Base-by-base conservation (phyloP, 2,113 vertebrate species). In the Mustela nigripes region DNA sequence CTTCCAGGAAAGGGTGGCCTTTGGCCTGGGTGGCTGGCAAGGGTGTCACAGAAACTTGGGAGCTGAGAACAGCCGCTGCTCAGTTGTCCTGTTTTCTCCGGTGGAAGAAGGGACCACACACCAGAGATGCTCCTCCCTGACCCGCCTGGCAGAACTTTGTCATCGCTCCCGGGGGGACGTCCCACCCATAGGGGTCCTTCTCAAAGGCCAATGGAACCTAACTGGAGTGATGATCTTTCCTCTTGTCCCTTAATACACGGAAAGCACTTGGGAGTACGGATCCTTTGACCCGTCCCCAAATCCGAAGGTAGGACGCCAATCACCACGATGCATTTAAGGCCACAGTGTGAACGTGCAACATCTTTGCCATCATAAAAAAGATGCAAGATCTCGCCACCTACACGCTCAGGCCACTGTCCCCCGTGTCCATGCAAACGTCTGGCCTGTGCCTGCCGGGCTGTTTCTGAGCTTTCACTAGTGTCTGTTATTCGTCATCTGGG, bases 1-100 rank as follows among this genome's bases (percentile, higher is more conserved):
- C 81, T 93, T 88, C 69, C 89, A 94, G 95, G 84, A 95, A 96
- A 85, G 1, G 7, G 92, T 81, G 84, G 56, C 88, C 95, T 97
- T 74, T 96, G 86, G 73, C 94, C 89, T 93, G 84, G 92, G 65
- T 42, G 48, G 60, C 87, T 95, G 92, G 83, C 48, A 28, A 91
- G 91, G 67, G 60, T 67, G 91, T 80, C 86, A 33, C 0, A 24
- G 93, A 91, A 91, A 60, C n/a, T 74, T 15, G 73, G 93, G 89
- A 80, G 36, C 50, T 53, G 62, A 45, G 63, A 80, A 24, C 24
- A 88, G 91, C 45, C 7, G 0, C 16, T 26, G 11, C 28, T 93
- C 81, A 16, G 9, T 5, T 62, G 91, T 22, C 83, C 65, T 71
- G 53, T 42, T 95, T 42, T 16, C n/a, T 81, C 76, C 5, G 67